phyloP scores from a whole-genome alignment of 2,888 invertebrate species.

The Scrobipalpa costella region DNA sequence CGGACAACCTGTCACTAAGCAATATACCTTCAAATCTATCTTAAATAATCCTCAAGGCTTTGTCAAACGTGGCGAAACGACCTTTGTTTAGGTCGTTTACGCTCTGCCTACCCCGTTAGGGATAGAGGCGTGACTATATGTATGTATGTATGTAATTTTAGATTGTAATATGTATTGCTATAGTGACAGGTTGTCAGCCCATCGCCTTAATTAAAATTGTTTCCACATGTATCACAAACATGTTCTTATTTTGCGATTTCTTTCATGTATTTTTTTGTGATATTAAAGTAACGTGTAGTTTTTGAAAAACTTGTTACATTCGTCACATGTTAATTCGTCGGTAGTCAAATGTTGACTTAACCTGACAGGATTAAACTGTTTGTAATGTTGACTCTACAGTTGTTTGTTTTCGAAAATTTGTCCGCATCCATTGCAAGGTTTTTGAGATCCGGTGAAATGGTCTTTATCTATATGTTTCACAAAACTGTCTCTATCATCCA shows the following conservation, averaged over 20 bases:
- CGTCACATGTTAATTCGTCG: conserved; percentile 30
- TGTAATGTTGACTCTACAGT: not conserved
- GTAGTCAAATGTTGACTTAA: conserved; percentile 8
- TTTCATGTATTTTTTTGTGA: conserved; percentile 74
- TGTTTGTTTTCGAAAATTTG: conserved; percentile 6
- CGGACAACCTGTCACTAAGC: too few relatives aligned
- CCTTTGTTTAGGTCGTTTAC: too few relatives aligned
- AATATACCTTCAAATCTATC: too few relatives aligned
- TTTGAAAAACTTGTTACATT: conserved; percentile 26
- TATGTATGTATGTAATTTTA: too few relatives aligned
- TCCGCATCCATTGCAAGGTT: conserved; percentile 7
- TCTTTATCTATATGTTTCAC: conserved; percentile 7
- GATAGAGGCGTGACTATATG: too few relatives aligned
- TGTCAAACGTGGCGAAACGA: too few relatives aligned
- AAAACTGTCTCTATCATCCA: conserved; percentile 1
- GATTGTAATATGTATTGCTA: too few relatives aligned
- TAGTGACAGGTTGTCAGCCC: too few relatives aligned
- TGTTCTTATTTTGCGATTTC: conserved; percentile 41
- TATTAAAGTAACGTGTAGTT: conserved; percentile 31
- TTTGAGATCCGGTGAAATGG: not conserved
- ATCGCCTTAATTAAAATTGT: too few relatives aligned
- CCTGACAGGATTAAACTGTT: conserved; percentile 1
- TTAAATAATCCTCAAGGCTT: too few relatives aligned
- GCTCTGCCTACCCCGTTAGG: too few relatives aligned
- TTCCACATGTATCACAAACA: conserved; percentile 32